Evolutionary conservation across 2,888 invertebrate species (phyloP).

Genomic region (Xylocampa areola): DNA sequence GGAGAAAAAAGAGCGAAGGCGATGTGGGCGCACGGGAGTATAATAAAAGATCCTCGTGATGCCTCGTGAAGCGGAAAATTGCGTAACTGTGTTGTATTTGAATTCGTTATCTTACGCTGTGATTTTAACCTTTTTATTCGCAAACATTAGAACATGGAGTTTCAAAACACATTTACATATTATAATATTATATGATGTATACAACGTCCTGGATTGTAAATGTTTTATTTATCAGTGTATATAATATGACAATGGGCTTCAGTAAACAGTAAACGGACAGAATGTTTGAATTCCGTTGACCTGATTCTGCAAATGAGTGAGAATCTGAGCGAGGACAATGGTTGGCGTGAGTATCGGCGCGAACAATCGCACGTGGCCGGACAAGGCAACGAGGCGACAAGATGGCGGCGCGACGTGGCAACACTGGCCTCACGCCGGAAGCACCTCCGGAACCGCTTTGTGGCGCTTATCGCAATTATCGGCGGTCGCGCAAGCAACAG

Average conservation of each 20-base stretch:
- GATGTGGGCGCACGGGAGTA: conserved; percentile 56
- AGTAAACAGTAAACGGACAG: not conserved
- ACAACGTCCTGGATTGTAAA: not conserved
- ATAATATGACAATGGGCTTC: not conserved
- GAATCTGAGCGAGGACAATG: conserved; percentile 33
- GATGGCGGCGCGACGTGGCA: conserved; percentile 20
- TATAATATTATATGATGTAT: not conserved
- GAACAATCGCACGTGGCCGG: conserved; percentile 15
- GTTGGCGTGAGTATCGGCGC: not conserved
- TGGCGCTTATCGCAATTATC: conserved; percentile 44
- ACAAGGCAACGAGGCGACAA: conserved; percentile 27
- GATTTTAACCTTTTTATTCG: conserved; percentile 44
- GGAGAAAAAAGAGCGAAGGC: conserved; percentile 56
- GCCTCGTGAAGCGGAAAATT: conserved; percentile 69
- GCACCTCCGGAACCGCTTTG: conserved; percentile 53
- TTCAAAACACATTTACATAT: not conserved
- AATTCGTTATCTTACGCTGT: conserved; percentile 57
- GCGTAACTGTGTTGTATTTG: conserved; percentile 65
- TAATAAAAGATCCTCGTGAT: conserved; percentile 67
- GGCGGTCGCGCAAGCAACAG: conserved; percentile 47
- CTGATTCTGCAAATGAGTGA: conserved; percentile 31
- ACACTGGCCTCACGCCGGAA: conserved; percentile 40
- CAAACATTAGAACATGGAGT: conserved; percentile 14
- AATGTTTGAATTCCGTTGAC: conserved; percentile 18
- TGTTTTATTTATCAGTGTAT: not conserved